Percentiles rank a stretch among this genome's conserved stretches.
Conservation (phyloP, 2,797 vertebrate genomes). For the Galago senegalensis region DNA sequence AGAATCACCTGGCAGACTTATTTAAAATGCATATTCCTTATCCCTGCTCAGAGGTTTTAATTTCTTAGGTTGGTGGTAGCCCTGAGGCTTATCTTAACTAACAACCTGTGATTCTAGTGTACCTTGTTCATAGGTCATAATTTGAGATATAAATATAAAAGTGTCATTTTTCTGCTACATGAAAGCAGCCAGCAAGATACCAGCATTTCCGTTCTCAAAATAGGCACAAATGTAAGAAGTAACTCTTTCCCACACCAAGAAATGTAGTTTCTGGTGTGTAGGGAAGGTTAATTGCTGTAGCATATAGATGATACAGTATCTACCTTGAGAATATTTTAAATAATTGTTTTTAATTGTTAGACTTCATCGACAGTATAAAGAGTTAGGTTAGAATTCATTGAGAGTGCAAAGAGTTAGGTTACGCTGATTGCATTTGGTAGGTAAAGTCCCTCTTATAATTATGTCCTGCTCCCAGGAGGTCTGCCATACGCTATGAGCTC, state of each 20-base stretch:
- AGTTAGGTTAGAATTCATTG: no score
- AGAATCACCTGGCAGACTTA: constrained; percentile 15
- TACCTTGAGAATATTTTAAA: neutral
- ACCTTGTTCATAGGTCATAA: neutral
- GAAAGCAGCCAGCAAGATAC: neutral
- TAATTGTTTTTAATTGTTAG: no score
- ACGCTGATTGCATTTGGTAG: no score
- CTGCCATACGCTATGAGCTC: no score
- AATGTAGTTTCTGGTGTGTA: neutral
- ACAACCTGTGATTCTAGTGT: neutral
- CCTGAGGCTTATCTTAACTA: neutral
- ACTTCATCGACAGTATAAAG: no score
- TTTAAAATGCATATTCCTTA: neutral
- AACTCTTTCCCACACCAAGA: constrained; percentile 27
- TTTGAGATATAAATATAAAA: neutral
- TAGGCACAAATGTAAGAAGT: neutral
- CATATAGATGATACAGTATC: neutral
- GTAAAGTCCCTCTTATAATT: no score
- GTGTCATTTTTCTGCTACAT: neutral
- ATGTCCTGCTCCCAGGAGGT: no score
- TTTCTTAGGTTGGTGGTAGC: neutral
- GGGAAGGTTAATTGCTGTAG: constrained; percentile 2
- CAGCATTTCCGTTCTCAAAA: neutral
- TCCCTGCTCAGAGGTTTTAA: neutral
- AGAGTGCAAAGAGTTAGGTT: no score